A percentile compares a stretch with the other conserved stretches of the same genome.
Evolutionary conservation across 2,888 invertebrate species (phyloP).

Genomic region (Galerucella calmariensis): DNA sequence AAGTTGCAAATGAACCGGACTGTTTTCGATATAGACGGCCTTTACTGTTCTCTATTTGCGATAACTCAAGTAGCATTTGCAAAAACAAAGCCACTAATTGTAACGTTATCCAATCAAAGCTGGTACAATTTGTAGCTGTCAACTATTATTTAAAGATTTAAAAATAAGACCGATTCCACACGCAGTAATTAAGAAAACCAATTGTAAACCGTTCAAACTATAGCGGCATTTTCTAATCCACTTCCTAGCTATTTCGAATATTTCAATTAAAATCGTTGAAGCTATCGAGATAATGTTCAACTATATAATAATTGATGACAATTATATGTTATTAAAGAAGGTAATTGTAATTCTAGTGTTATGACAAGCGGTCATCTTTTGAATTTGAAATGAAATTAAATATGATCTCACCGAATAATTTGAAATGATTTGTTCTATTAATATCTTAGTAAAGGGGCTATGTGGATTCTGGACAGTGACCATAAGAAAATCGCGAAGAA

Average conservation of each 20-base stretch:
- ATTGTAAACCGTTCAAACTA: neutral
- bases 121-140: neutral
- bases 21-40: no score
- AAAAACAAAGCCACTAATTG: no score
- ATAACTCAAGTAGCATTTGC: no score
- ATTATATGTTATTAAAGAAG: slow-evolving; percentile 20
- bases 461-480: no score
- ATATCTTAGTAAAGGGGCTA: neutral
- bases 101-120: neutral
- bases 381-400: slow-evolving; percentile 24
- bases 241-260: neutral
- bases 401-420: slow-evolving; percentile 23
- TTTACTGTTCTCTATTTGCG: no score
- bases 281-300: slow-evolving; percentile 5
- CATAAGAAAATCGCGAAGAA: no score
- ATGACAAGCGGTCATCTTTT: slow-evolving; percentile 15
- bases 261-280: slow-evolving; percentile 14
- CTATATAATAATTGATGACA: slow-evolving; percentile 21
- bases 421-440: slow-evolving; percentile 2
- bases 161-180: neutral
- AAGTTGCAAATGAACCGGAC: no score
- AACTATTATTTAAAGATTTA: neutral
- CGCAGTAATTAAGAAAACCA: neutral
- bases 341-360: slow-evolving; percentile 24
- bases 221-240: neutral